Conservation (phyloP, 2,888 invertebrate genomes). For the Drosophila niveifrons region DNA sequence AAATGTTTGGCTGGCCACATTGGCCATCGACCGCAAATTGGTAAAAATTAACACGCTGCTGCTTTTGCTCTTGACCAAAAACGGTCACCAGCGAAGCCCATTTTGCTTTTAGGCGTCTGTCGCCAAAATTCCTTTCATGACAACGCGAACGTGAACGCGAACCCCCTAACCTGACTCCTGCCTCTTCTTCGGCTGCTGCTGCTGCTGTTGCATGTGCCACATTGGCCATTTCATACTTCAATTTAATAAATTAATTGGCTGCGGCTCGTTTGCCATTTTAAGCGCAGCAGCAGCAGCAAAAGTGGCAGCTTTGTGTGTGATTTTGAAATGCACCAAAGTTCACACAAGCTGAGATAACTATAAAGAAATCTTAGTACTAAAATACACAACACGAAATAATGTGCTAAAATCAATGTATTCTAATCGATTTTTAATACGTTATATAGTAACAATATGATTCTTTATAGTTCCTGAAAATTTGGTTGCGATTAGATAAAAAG, state of each 20-base stretch:
- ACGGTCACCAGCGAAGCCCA: constrained; percentile 81
- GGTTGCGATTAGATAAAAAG: too few species aligned
- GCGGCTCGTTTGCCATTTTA: constrained; percentile 60
- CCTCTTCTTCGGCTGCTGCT: constrained; percentile 13
- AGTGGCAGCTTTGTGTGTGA: background rate
- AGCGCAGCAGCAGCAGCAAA: background rate
- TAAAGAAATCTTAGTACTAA: background rate
- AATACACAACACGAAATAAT: too few species aligned
- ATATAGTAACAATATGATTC: too few species aligned
- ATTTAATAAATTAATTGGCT: constrained; percentile 85
- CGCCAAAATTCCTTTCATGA: constrained; percentile 83
- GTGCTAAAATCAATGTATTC: too few species aligned
- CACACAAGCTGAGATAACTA: background rate
- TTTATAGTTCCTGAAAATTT: too few species aligned
- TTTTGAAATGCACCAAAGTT: constrained; percentile 15
- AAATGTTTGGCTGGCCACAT: constrained; percentile 66
- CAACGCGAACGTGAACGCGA: constrained; percentile 8
- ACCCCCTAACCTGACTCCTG: constrained; percentile 7
- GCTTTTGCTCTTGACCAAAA: constrained; percentile 82
- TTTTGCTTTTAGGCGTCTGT: constrained; percentile 83
- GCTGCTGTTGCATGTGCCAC: constrained; percentile 14
- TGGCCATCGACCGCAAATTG: constrained; percentile 70
- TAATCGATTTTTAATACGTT: too few species aligned
- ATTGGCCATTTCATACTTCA: constrained; percentile 80
- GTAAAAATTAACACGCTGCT: constrained; percentile 82